Evolutionary conservation across 2,113 vertebrate species (phyloP).

Genomic region (Cryptomyrus ogoouensis): DNA sequence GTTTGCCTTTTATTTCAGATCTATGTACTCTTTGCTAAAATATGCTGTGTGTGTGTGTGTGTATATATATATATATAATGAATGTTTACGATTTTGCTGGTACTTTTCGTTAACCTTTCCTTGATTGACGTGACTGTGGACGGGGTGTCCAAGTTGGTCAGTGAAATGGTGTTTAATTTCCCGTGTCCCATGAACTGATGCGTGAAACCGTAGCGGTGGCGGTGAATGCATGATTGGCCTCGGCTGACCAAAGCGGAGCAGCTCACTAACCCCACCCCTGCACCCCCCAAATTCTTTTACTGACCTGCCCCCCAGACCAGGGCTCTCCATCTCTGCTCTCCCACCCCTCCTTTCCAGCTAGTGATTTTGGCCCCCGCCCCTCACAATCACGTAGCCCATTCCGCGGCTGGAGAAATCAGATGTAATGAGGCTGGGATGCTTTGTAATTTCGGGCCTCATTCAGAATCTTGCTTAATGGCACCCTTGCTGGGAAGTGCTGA

Average conservation of each 20-base stretch:
- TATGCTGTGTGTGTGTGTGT: not conserved
- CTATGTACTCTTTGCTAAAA: not conserved
- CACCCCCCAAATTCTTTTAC: constrained; percentile 26
- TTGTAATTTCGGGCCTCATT: not conserved
- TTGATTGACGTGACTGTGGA: not conserved
- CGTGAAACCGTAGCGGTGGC: not conserved
- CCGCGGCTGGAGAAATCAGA: not conserved
- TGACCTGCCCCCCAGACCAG: not conserved
- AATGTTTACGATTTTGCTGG: not conserved
- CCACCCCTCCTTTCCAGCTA: not conserved
- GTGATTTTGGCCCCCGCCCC: not conserved
- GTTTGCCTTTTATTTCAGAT: not conserved
- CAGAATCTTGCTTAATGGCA: not conserved
- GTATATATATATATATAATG: not conserved
- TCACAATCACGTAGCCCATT: constrained; percentile 9
- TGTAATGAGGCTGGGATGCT: not conserved
- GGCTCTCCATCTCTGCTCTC: not conserved
- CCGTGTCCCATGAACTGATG: not conserved
- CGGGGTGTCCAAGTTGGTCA: not conserved
- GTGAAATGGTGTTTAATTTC: not conserved
- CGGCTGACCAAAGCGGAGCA: constrained; percentile 57
- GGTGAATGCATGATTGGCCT: constrained; percentile 48
- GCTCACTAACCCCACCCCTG: constrained; percentile 54
- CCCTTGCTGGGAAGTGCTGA: not conserved
- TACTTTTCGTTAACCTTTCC: not conserved